These are phyloP conservation scores for Tetranychus piercei DNA, from an alignment of 2,888 invertebrate genomes.

Conservation along the genomic window DNA sequence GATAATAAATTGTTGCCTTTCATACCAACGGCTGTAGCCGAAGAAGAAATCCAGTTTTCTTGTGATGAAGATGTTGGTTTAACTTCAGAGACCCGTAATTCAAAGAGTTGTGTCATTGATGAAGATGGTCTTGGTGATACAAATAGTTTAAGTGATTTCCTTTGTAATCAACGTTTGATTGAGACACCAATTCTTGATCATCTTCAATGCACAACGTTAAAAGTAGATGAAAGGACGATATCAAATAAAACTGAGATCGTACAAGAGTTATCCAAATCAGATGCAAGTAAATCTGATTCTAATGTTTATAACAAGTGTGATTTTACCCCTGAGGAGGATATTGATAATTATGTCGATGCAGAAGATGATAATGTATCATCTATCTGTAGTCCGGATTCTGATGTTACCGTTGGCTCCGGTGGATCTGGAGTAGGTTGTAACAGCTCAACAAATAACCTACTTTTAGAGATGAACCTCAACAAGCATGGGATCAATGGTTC, in stretches of 20 bases:
- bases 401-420: neutral
- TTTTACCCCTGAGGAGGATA: neutral
- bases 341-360: neutral
- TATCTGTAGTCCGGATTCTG: neutral
- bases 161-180: neutral
- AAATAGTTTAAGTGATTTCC: conserved; percentile 1
- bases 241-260: neutral
- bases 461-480: neutral
- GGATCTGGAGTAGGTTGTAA: neutral
- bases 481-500: neutral
- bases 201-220: neutral
- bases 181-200: conserved; percentile 1
- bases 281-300: neutral
- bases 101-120: neutral
- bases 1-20: conserved; percentile 9
- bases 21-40: conserved; percentile 9
- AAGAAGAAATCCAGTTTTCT: conserved; percentile 10
- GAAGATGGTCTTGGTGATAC: neutral
- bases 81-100: neutral
- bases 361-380: neutral
- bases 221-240: neutral
- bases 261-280: neutral
- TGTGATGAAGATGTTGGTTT: conserved; percentile 4
- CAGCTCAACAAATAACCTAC: neutral
- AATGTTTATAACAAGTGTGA: neutral